Conservation (phyloP, 2,888 invertebrate species). For the Gisinianus flammeolus region DNA sequence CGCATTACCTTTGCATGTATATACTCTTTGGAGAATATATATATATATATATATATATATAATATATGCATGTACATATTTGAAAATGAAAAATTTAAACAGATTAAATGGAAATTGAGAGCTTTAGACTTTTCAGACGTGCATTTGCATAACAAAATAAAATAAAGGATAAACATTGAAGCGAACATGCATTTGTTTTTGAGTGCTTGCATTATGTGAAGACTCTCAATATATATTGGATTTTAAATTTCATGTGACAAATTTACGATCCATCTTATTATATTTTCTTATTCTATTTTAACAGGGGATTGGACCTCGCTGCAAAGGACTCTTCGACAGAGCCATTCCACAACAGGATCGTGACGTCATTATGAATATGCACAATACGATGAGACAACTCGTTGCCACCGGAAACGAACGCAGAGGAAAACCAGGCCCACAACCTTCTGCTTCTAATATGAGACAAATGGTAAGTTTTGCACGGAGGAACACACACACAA, state of each 20-base stretch:
- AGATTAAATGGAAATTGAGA: no score
- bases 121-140: no score
- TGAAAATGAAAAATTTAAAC: no score
- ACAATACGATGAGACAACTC: conserved; percentile 78
- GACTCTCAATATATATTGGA: no score
- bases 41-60: not conserved
- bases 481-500: not conserved
- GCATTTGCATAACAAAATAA: no score
- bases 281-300: no score
- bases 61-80: not conserved
- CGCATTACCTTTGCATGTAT: not conserved
- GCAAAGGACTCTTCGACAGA: conserved; percentile 54
- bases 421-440: conserved; percentile 60
- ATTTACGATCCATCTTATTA: no score
- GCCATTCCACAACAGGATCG: conserved; percentile 53
- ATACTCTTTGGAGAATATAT: not conserved
- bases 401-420: conserved; percentile 75
- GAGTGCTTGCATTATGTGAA: no score
- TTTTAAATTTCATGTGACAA: not conserved
- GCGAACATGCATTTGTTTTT: no score
- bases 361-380: conserved; percentile 76
- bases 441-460: conserved; percentile 80
- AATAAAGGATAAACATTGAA: no score
- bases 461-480: conserved; percentile 73
- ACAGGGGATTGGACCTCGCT: conserved; percentile 58